Percentiles rank a stretch among this genome's conserved stretches.
Conservation (phyloP, 2,113 vertebrate species). For the Natator depressus region DNA sequence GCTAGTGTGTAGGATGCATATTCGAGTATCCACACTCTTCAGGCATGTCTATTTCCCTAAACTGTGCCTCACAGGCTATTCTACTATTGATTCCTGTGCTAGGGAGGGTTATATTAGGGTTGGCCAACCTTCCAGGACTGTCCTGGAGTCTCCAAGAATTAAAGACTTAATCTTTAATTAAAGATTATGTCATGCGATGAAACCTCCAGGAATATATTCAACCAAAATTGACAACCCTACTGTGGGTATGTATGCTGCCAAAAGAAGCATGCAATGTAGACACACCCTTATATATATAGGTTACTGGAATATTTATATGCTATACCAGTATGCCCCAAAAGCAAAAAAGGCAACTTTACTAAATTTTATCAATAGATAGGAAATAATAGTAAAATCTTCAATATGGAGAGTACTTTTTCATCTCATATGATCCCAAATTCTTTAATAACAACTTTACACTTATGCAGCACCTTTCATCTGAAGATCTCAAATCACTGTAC, state of each 20-base stretch:
- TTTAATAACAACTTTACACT: neutral
- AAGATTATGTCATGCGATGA: too few species aligned
- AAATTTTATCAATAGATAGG: neutral
- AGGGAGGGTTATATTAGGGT: neutral
- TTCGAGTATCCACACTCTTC: neutral
- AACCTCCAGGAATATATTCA: too few species aligned
- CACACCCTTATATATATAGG: accelerated
- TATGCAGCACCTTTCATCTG: neutral
- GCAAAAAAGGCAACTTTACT: neutral
- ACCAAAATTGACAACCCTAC: too few species aligned
- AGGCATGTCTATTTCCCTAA: neutral
- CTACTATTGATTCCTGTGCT: neutral
- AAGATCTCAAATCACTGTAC: accelerated
- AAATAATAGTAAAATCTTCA: neutral
- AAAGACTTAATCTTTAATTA: too few species aligned
- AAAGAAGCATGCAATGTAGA: neutral
- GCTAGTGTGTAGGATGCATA: neutral
- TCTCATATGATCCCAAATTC: neutral
- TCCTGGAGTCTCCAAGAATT: too few species aligned
- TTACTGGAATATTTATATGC: neutral
- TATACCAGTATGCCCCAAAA: accelerated
- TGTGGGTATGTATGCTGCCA: neutral
- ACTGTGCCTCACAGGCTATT: neutral
- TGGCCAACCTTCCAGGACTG: too few species aligned
- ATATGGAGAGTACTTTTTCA: neutral